Evolutionary conservation across 2,113 vertebrate genomes (phyloP).

Genomic region (Corvus moneduloides): DNA sequence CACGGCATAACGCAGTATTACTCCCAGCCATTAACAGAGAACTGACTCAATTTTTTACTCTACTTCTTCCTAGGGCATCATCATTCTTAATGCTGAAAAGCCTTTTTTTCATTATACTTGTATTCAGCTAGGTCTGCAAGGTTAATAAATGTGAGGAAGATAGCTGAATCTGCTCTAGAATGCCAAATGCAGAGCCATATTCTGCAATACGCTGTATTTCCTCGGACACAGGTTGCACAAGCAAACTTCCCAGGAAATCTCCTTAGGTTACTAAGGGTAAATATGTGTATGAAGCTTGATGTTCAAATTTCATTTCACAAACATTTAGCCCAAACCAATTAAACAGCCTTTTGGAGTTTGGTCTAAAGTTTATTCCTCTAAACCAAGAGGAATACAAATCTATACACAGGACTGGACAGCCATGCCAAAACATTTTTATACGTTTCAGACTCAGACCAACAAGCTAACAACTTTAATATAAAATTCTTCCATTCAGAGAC

Average conservation of each 20-base stretch:
- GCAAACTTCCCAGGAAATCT: not conserved
- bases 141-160: not conserved
- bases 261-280: not conserved
- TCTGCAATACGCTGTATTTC: not conserved
- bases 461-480: not conserved
- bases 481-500: not conserved
- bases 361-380: not conserved
- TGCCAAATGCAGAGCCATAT: not conserved
- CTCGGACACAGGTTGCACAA: not conserved
- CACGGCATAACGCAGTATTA: not conserved
- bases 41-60: not conserved
- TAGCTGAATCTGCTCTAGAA: not conserved
- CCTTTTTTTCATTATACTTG: not conserved
- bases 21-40: not conserved
- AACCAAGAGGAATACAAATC: not conserved
- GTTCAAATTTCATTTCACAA: not conserved
- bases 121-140: not conserved
- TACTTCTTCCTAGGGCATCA: not conserved
- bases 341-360: not conserved
- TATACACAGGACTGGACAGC: accelerated
- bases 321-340: not conserved
- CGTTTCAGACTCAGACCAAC: not conserved
- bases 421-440: not conserved
- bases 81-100: not conserved
- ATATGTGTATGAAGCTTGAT: not conserved